Evolutionary conservation across 1,140 invertebrate genomes (phyloP).

Genomic region (Pseudomyrmex dendroicus): DNA sequence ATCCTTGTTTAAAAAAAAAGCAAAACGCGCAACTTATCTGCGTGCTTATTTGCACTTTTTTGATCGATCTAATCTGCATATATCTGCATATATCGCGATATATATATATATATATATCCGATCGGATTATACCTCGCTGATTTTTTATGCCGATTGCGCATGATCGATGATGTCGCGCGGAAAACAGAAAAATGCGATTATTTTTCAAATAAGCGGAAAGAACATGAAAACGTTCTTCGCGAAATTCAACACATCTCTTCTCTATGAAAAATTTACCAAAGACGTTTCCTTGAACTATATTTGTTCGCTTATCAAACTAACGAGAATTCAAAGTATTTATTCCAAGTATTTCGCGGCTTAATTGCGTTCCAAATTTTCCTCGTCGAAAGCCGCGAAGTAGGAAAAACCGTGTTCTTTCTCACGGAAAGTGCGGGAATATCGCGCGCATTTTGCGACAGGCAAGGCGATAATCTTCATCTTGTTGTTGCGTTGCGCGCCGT

Average conservation of each 20-base stretch:
- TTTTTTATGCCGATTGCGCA: neutral
- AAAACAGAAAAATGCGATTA: neutral
- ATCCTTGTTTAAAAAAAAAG: too few species aligned
- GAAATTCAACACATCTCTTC: too few species aligned
- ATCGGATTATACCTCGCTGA: too few species aligned
- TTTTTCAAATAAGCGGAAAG: neutral
- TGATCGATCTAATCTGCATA: neutral
- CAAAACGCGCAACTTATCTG: neutral
- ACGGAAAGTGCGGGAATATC: neutral
- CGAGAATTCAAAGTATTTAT: conserved; percentile 6
- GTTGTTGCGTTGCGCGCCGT: neutral
- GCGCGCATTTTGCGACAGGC: neutral
- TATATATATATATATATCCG: too few species aligned
- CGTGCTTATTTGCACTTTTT: conserved; percentile 9
- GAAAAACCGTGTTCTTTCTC: neutral
- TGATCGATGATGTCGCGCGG: neutral
- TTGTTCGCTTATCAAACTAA: conserved; percentile 1
- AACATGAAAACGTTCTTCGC: neutral
- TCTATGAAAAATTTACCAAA: too few species aligned
- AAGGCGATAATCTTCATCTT: neutral
- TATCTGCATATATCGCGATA: neutral
- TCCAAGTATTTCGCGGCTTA: neutral
- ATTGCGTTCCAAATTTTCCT: conserved; percentile 3
- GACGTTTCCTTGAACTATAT: neutral
- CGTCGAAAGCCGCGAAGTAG: neutral